Evolutionary conservation across 2,113 vertebrate species (phyloP), one percentile per base, ranked within the genome.

Genomic region (Rana temporaria): DNA sequence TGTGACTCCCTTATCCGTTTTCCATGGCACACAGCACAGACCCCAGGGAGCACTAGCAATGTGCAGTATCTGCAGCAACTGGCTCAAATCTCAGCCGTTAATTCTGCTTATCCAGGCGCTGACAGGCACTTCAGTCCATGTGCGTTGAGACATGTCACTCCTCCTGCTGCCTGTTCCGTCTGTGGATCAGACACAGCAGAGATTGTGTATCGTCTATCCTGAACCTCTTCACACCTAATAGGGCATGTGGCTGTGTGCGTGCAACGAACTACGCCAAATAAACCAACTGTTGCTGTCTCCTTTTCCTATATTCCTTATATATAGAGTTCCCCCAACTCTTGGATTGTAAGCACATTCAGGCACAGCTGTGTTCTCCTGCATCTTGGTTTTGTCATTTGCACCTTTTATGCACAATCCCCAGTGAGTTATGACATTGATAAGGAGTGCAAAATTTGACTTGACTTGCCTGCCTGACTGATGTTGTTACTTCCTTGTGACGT

Each of bases 71-170:
- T 55, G 56, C 22, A 2, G 34, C 14, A 2, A 18, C 69, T 82
- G 80, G 60, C 53, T 74, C 69, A 34, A 57, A 22, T 74, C 67
- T 19, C 14, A 59, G 62, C 19, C 26, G 53, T 63, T 56, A 34
- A 73, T 73, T 65, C 69, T 42, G 16, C 69, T 71, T 82, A 67
- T 75, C 72, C n/a, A 4, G 62, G 70, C 19, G 80, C 63, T 75
- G 80, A 82, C 71, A 75, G 62, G 19, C 30, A 12, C 79, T 81
- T 24, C 6, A 55, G 22, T 64, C 53, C 19, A 18, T 56, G 52
- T 20, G 34, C 18, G 22, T 20, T 4, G 6, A 55, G 65, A 56
- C 42, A 26, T 32, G 65, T 48, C 53, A 60, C 63, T 4, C 68
- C 19, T 20, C 62, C 60, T 22, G 60, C 69, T 26, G 12, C 19